These are phyloP conservation scores for Danio choprae DNA, from an alignment of 2,797 vertebrate genomes.

Conservation along the genomic window DNA sequence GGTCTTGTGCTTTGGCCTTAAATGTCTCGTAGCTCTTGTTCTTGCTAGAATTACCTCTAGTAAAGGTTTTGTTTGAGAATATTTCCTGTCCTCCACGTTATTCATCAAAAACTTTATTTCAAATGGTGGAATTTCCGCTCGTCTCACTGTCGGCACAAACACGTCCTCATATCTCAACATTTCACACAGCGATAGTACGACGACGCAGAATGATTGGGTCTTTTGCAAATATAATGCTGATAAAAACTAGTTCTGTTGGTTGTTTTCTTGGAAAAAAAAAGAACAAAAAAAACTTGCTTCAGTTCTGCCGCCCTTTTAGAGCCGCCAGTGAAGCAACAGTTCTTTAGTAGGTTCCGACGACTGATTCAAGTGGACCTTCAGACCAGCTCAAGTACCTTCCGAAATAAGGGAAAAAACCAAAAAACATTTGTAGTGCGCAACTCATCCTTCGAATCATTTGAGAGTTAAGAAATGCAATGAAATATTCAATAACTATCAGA, in stretches of 20 bases:
- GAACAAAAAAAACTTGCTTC: neutral
- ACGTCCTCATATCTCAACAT: conserved; percentile 50
- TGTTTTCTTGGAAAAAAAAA: conserved; percentile 46
- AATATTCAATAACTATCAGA: neutral
- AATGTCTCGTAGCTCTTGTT: conserved; percentile 67
- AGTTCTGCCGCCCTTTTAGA: conserved; percentile 4
- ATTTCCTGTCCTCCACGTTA: conserved; percentile 43
- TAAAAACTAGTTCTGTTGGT: conserved; percentile 38
- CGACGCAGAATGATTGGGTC: conserved; percentile 50
- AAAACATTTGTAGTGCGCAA: neutral
- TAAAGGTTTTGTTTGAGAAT: conserved; percentile 58
- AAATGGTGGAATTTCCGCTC: conserved; percentile 62
- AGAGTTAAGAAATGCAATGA: neutral
- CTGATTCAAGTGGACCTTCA: conserved; percentile 69
- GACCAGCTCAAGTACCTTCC: conserved; percentile 93
- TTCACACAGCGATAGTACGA: conserved; percentile 56
- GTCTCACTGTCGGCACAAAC: conserved; percentile 63
- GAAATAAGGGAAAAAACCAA: conserved; percentile 32
- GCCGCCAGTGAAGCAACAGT: conserved; percentile 44
- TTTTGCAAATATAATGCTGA: conserved; percentile 56
- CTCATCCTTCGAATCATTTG: neutral
- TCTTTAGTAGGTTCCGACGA: conserved; percentile 47
- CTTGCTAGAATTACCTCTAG: conserved; percentile 62
- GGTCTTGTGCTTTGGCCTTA: conserved; percentile 83
- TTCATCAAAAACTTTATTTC: conserved; percentile 61